These are phyloP conservation scores for Hesperia comma DNA, from an alignment of 2,888 invertebrate species.

Conservation along the genomic window DNA sequence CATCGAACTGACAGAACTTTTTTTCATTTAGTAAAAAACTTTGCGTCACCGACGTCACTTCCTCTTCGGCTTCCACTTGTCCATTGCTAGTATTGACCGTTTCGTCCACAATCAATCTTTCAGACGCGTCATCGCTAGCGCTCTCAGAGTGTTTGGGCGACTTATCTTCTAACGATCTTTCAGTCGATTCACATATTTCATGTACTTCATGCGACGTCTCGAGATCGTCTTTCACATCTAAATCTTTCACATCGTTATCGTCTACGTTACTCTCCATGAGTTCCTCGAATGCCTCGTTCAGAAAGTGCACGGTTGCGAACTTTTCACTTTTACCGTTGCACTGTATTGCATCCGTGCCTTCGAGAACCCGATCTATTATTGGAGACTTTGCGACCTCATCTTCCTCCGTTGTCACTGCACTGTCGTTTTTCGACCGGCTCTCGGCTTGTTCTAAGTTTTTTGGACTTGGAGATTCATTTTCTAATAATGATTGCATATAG, in stretches of 20 bases:
- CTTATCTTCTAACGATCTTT: conserved; percentile 35
- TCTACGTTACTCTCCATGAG: conserved; percentile 77
- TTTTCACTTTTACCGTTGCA: conserved; percentile 64
- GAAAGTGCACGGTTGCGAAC: conserved; percentile 71
- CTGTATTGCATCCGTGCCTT: conserved; percentile 44
- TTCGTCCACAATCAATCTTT: conserved; percentile 47
- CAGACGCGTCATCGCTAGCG: conserved; percentile 28
- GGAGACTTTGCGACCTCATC: conserved; percentile 25
- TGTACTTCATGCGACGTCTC: conserved; percentile 38
- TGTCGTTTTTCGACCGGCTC: conserved; percentile 13
- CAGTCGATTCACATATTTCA: conserved; percentile 20
- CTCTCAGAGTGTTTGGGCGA: conserved; percentile 41
- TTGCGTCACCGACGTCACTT: conserved; percentile 62
- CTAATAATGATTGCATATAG: background rate
- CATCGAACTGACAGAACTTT: conserved; percentile 71
- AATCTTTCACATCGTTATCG: conserved; percentile 64
- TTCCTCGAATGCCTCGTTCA: conserved; percentile 74
- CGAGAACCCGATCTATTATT: conserved; percentile 39
- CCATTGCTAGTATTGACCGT: conserved; percentile 43
- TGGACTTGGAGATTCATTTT: conserved; percentile 30
- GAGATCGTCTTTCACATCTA: conserved; percentile 50
- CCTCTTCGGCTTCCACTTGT: conserved; percentile 48
- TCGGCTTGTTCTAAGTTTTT: conserved; percentile 24
- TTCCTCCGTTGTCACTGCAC: background rate
- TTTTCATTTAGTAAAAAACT: conserved; percentile 79